Percentiles rank a stretch among this genome's conserved stretches.
Conservation (phyloP, 2,888 invertebrate genomes). For the Liodrosophila aerea region DNA sequence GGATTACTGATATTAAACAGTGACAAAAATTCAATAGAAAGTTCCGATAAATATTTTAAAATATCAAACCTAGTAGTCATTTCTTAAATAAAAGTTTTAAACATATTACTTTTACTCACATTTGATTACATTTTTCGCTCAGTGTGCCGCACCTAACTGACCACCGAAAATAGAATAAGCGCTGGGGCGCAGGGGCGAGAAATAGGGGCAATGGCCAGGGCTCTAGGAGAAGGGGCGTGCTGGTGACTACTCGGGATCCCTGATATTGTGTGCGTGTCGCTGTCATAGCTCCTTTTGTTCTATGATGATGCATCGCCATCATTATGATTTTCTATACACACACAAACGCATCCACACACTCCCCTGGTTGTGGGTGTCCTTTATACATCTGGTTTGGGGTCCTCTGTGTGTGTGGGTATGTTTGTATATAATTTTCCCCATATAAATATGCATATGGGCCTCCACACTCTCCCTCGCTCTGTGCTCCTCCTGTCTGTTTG, state of each 20-base stretch:
- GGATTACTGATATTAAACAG: too few species aligned
- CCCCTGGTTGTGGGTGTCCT: conserved; percentile 5
- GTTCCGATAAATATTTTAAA: too few species aligned
- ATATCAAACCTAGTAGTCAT: too few species aligned
- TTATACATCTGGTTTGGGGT: neutral
- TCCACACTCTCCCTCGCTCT: conserved; percentile 17
- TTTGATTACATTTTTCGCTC: too few species aligned
- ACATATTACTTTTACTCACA: too few species aligned
- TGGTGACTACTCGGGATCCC: conserved; percentile 17
- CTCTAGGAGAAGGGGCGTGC: conserved; percentile 4
- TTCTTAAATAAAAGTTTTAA: too few species aligned
- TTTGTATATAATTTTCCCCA: conserved; percentile 75
- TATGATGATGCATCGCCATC: conserved; percentile 76
- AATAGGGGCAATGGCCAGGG: neutral
- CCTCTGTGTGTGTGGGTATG: conserved; percentile 39
- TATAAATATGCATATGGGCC: conserved; percentile 72
- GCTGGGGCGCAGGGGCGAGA: neutral
- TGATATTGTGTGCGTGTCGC: conserved; percentile 73
- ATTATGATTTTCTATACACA: conserved; percentile 72
- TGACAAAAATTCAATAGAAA: too few species aligned
- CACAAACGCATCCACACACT: conserved; percentile 3
- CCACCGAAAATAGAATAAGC: conserved; percentile 15
- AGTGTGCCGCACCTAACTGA: too few species aligned
- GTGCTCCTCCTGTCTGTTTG: conserved; percentile 23
- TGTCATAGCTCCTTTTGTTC: conserved; percentile 63